These are phyloP conservation scores for Rostratula benghalensis DNA, from an alignment of 2,113 vertebrate genomes.

Conservation along the genomic window DNA sequence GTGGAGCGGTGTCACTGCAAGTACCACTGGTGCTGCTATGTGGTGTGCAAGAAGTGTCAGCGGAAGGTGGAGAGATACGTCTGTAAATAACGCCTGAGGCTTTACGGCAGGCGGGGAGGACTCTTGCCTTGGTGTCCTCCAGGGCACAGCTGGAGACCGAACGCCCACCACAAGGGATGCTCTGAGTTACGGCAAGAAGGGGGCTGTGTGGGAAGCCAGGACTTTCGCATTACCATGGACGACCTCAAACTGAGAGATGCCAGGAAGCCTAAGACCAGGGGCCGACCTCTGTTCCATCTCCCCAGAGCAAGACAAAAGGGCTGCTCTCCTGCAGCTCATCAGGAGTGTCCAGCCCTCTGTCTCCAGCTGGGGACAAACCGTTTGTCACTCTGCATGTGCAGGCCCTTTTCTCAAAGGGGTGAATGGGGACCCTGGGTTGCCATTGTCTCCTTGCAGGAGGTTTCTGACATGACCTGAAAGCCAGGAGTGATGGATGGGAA, in stretches of 20 bases:
- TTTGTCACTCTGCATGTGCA: neutral
- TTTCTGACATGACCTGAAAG: slow-evolving; percentile 38
- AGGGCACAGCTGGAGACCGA: neutral
- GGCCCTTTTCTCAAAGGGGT: neutral
- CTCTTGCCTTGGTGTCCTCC: rapidly evolving
- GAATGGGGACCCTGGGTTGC: neutral
- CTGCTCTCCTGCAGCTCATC: neutral
- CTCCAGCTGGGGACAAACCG: neutral
- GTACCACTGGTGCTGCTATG: slow-evolving; percentile 83
- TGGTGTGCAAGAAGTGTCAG: slow-evolving; percentile 77
- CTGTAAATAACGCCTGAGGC: slow-evolving; percentile 64
- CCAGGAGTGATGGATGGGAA: slow-evolving; percentile 36
- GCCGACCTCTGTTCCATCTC: neutral
- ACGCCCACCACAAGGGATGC: neutral
- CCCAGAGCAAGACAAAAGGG: neutral
- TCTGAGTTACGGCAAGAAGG: neutral
- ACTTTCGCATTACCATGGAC: rapidly evolving
- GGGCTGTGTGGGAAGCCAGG: neutral
- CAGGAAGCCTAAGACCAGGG: neutral
- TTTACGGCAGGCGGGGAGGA: neutral
- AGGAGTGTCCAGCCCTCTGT: neutral
- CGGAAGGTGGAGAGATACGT: slow-evolving; percentile 73
- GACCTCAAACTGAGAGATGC: neutral
- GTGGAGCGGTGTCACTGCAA: slow-evolving; percentile 79
- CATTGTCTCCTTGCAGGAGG: slow-evolving; percentile 14